Evolutionary conservation across 2,113 vertebrate genomes (phyloP).

Genomic region (Petromus typicus): DNA sequence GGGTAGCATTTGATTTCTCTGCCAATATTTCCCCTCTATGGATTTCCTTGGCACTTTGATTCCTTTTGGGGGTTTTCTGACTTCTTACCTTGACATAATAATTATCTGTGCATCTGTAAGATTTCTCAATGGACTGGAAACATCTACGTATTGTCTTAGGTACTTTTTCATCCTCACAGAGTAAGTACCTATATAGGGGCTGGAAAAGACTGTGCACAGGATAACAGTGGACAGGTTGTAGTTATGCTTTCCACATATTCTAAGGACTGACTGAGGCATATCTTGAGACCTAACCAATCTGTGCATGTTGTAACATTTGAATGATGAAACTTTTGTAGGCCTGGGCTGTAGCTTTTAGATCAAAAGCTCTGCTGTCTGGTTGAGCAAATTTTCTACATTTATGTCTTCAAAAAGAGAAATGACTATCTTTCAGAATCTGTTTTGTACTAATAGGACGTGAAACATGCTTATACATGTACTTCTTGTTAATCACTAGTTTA

Average conservation of each 20-base stretch:
- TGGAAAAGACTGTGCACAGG: not conserved
- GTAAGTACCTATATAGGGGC: not conserved
- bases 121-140: not conserved
- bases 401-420: constrained; percentile 24
- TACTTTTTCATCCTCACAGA: not conserved
- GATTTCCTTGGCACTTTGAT: not conserved
- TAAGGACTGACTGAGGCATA: not conserved
- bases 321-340: not conserved
- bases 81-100: not conserved
- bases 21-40: not conserved
- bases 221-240: not conserved
- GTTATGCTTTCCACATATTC: not conserved
- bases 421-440: not conserved
- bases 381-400: constrained; percentile 43
- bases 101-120: not conserved
- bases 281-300: not conserved
- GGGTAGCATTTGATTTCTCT: not conserved
- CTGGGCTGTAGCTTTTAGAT: constrained; percentile 30
- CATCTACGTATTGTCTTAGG: not conserved
- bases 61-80: not conserved
- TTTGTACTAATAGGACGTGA: not conserved
- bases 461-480: not conserved
- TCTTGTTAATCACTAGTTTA: constrained; percentile 29
- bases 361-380: not conserved
- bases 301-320: not conserved